Conservation (phyloP, 2,113 vertebrate genomes). For the Pomatostomus ruficeps region DNA sequence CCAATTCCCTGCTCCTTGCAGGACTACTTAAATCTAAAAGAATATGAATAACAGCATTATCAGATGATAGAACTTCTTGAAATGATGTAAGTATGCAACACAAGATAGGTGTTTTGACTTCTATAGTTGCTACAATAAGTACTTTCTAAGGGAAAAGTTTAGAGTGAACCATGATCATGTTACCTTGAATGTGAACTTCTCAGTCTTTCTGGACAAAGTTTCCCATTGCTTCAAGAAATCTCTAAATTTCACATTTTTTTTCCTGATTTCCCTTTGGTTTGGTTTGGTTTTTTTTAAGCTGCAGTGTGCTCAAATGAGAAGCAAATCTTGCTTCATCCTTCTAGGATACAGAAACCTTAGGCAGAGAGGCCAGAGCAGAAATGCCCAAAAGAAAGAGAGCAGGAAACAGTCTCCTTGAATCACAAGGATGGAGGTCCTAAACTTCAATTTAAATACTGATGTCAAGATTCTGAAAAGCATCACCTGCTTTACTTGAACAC, state of each 20-base stretch:
- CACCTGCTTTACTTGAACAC: neutral
- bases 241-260: neutral
- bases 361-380: neutral
- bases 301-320: neutral
- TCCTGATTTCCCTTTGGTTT: neutral
- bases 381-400: neutral
- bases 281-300: neutral
- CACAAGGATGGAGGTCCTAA: neutral
- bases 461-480: neutral
- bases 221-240: neutral
- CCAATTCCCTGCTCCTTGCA: neutral
- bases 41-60: rapidly evolving
- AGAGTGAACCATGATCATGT: neutral
- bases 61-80: neutral
- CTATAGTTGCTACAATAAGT: neutral
- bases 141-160: neutral
- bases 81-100: neutral
- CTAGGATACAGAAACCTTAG: neutral
- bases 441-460: neutral
- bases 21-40: neutral
- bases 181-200: neutral
- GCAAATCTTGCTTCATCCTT: neutral
- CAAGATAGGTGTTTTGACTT: neutral
- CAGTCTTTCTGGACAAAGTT: neutral
- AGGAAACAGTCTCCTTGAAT: neutral